Evolutionary conservation across 2,888 invertebrate species (phyloP).

Genomic region (Protophormia terraenovae): DNA sequence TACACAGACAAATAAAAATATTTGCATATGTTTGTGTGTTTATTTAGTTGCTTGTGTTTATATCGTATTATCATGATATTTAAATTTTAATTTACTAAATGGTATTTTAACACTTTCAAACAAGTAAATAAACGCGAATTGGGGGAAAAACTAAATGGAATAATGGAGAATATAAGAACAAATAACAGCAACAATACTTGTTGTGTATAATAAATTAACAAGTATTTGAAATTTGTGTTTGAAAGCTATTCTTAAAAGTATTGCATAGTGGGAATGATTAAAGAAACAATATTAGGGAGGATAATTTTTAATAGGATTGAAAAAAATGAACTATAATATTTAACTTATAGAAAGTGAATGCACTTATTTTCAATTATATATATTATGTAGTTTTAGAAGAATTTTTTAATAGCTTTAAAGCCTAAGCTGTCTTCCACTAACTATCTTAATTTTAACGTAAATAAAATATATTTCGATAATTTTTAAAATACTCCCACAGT

Average conservation of each 20-base stretch:
- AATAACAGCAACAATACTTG: not conserved
- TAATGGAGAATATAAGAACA: not conserved
- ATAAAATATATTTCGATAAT: too few relatives aligned
- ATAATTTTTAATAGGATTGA: too few relatives aligned
- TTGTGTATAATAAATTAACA: slow-evolving; percentile 18
- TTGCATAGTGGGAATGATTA: not conserved
- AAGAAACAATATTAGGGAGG: not conserved
- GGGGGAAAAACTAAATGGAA: not conserved
- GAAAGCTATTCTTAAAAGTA: not conserved
- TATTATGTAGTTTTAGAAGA: too few relatives aligned
- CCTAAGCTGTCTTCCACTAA: too few relatives aligned
- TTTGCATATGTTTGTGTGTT: not conserved
- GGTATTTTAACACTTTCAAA: slow-evolving; percentile 55
- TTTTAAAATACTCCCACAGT: not conserved
- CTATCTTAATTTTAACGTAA: too few relatives aligned
- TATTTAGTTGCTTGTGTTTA: not conserved
- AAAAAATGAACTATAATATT: too few relatives aligned
- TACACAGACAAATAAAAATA: not conserved
- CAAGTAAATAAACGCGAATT: not conserved
- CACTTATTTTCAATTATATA: too few relatives aligned
- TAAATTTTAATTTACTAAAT: slow-evolving; percentile 66
- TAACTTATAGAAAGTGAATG: too few relatives aligned
- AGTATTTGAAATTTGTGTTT: slow-evolving; percentile 12
- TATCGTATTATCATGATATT: slow-evolving; percentile 43
- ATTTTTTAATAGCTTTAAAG: not conserved